Base-by-base conservation (phyloP, 2,797 vertebrate genomes). In the Myiothlypis chrysogaster region DNA sequence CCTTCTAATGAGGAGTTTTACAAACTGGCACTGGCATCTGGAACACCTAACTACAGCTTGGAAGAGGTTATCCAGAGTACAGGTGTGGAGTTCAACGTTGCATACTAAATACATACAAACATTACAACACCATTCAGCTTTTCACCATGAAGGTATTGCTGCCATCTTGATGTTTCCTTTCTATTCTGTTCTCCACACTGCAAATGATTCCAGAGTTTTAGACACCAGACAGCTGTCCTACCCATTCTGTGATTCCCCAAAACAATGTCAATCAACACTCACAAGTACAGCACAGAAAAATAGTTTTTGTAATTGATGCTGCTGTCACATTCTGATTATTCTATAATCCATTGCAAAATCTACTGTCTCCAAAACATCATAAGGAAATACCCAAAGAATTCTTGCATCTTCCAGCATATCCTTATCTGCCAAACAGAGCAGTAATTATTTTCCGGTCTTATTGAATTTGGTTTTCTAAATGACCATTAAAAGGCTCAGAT, bases 371-470 rank as follows among this genome's bases (percentile, higher is more conserved):
- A 69, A 86, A 87, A 90, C 28, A 76, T 55, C 17, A 9, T 70
- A 90, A 93, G 84, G 69, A 94, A 94, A 92, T 37, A 89, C 22
- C 52, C 41, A 68, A 83, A 55, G 78, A 83, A 89, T 83, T 94
- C 71, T 57, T 78, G 61, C 60, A 87, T 89, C 35, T 94, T 88
- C 55, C 77, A 91, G 68, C 71, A 72, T 86, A 91, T 93, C 72
- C 66, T 91, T 91, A 83, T 94, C 95, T 89, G 65, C 34, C 50
- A 84, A 95, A 93, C 73, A 89, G 81, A 83, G 32, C 47, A 72
- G 64, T 69, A 94, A 95, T 93, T 90, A 95, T 89, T 94, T 97
- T 89, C 89, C 30, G n/a, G 86, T 95, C 68, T 82, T 77, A 82
- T 4, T 94, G 89, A 97, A 93, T 84, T 77, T 76, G 52, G 59